A percentile compares a stretch with the other conserved stretches of the same genome.
Evolutionary conservation across 1,140 invertebrate genomes (phyloP).

Genomic region (Lineus longissimus): DNA sequence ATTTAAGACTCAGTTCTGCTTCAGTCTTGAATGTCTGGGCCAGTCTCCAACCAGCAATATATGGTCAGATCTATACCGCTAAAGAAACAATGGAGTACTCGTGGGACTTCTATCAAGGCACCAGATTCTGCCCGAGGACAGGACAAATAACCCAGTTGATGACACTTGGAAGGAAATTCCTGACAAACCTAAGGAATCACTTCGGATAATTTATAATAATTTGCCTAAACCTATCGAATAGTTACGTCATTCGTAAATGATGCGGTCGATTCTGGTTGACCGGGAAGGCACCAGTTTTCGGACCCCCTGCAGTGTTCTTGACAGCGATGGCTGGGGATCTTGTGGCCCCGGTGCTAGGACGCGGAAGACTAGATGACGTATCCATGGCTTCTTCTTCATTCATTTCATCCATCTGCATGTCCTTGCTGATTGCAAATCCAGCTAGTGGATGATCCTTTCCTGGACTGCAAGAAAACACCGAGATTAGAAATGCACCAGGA

Average conservation of each 20-base stretch:
- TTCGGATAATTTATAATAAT: background rate
- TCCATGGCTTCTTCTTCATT: constrained; percentile 41
- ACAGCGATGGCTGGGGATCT: constrained; percentile 39
- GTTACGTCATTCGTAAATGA: constrained; percentile 41
- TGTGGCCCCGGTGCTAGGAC: constrained; percentile 17
- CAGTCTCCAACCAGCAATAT: too few species aligned
- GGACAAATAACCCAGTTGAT: too few species aligned
- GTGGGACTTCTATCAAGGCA: too few species aligned
- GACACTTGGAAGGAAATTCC: too few species aligned
- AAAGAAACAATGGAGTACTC: too few species aligned
- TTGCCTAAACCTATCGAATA: constrained; percentile 16
- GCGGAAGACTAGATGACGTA: constrained; percentile 26
- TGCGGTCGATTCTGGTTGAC: constrained; percentile 28
- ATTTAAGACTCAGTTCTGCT: too few species aligned
- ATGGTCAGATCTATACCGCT: too few species aligned
- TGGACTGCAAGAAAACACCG: constrained; percentile 25
- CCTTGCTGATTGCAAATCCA: constrained; percentile 24
- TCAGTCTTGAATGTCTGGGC: too few species aligned
- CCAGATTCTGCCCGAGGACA: too few species aligned
- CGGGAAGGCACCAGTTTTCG: constrained; percentile 26
- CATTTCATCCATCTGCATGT: constrained; percentile 19
- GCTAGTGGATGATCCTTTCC: constrained; percentile 27
- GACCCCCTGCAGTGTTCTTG: constrained; percentile 22
- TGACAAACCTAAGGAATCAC: too few species aligned
- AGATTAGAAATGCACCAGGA: background rate